Conservation (phyloP, 1,140 invertebrate genomes). For the Tetramorium alpestre region DNA sequence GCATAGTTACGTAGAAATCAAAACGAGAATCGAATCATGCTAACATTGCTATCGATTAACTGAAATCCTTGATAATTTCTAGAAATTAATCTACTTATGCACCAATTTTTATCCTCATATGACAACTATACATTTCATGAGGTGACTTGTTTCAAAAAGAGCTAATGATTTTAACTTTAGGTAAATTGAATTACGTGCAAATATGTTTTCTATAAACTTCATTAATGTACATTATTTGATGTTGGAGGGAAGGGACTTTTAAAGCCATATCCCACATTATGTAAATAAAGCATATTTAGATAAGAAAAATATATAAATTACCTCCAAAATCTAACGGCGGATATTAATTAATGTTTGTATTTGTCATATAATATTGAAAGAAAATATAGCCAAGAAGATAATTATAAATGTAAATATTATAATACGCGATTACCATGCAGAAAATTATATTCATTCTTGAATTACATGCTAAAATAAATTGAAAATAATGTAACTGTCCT, state of each 20-base stretch:
- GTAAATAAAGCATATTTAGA: neutral
- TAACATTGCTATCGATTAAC: slow-evolving; percentile 4
- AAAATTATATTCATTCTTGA: neutral
- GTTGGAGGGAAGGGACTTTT: neutral
- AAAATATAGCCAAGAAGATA: neutral
- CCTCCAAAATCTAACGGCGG: neutral
- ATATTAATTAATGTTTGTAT: slow-evolving; percentile 32
- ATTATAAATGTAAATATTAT: slow-evolving; percentile 11
- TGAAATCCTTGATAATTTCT: neutral
- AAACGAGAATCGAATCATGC: slow-evolving; percentile 16
- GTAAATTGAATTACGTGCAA: neutral
- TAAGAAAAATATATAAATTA: neutral
- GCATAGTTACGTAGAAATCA: slow-evolving; percentile 57
- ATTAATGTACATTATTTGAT: neutral
- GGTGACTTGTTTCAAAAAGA: neutral
- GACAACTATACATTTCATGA: neutral
- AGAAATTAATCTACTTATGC: neutral
- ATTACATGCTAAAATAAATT: neutral
- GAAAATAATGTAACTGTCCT: neutral
- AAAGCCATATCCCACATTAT: neutral
- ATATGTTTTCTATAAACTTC: slow-evolving; percentile 3
- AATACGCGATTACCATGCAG: neutral
- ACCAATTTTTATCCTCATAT: neutral
- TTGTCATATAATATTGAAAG: neutral
- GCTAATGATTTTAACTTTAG: neutral